A percentile compares a stretch with the other conserved stretches of the same genome.
Evolutionary conservation across 2,113 vertebrate species (phyloP).

Genomic region (Tragulus kanchil): DNA sequence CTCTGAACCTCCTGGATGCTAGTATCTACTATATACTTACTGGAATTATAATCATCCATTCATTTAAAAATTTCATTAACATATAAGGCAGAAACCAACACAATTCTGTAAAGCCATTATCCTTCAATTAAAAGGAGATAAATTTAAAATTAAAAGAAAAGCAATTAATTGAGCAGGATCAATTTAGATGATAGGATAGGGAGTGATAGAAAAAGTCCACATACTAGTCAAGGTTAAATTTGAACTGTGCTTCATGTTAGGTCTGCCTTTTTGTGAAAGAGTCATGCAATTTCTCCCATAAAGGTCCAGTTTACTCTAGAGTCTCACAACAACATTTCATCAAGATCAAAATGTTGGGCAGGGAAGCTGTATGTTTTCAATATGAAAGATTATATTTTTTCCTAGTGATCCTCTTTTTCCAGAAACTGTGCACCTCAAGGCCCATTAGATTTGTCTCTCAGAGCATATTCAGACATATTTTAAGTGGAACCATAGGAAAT

Average conservation of each 20-base stretch:
- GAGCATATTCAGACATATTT: background rate
- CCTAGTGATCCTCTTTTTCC: background rate
- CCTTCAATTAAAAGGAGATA: no score
- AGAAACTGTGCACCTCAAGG: background rate
- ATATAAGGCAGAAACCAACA: no score
- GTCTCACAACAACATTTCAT: background rate
- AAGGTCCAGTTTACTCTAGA: background rate
- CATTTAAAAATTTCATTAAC: background rate
- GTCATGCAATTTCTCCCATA: background rate
- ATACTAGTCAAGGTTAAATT: background rate
- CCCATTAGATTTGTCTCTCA: background rate
- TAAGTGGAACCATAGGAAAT: background rate
- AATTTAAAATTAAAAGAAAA: no score
- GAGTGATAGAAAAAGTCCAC: background rate
- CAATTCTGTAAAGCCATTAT: no score
- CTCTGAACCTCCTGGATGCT: background rate
- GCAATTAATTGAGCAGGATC: background rate
- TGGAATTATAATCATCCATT: background rate
- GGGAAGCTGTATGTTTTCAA: background rate
- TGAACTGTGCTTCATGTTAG: background rate
- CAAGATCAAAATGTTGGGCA: background rate
- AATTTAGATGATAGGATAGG: accelerated
- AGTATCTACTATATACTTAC: background rate
- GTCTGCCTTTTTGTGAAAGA: background rate
- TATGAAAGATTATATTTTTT: background rate